Conservation (phyloP, 2,888 invertebrate genomes). For the Magallana nippona region DNA sequence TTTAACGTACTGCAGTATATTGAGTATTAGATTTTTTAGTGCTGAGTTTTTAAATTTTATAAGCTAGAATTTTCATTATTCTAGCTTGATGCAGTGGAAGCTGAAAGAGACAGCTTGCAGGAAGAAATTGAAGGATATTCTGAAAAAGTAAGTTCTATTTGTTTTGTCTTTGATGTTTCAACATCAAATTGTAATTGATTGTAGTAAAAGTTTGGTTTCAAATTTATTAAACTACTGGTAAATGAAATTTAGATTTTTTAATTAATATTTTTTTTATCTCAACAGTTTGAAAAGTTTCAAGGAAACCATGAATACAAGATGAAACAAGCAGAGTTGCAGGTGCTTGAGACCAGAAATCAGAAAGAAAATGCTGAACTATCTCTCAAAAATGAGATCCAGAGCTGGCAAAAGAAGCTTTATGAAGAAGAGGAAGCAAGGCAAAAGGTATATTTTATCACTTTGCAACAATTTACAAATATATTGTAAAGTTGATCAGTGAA, state of each 20-base stretch:
- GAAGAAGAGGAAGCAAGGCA: neutral
- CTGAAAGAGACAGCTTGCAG: conserved; percentile 54
- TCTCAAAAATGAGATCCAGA: conserved; percentile 36
- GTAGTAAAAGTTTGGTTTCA: too few relatives aligned
- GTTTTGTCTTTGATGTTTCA: neutral
- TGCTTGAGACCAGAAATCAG: conserved; percentile 50
- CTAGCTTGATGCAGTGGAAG: conserved; percentile 64
- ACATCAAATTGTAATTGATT: too few relatives aligned
- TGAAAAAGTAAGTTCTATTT: conserved; percentile 14
- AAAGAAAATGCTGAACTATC: conserved; percentile 32
- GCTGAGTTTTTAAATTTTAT: too few relatives aligned
- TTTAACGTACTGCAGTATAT: neutral
- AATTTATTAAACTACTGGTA: too few relatives aligned
- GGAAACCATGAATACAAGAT: conserved; percentile 41
- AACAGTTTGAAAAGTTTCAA: conserved; percentile 43
- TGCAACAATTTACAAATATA: neutral
- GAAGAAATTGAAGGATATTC: conserved; percentile 36
- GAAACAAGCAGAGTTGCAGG: conserved; percentile 54
- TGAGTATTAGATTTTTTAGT: neutral
- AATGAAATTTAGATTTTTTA: too few relatives aligned
- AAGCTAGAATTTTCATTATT: neutral
- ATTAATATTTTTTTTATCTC: too few relatives aligned
- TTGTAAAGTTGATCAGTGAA: too few relatives aligned
- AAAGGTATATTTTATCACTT: neutral
- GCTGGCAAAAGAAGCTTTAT: conserved; percentile 33